Evolutionary conservation across 1,140 invertebrate species (phyloP).

Genomic region (Cyrtorhinus lividipennis): DNA sequence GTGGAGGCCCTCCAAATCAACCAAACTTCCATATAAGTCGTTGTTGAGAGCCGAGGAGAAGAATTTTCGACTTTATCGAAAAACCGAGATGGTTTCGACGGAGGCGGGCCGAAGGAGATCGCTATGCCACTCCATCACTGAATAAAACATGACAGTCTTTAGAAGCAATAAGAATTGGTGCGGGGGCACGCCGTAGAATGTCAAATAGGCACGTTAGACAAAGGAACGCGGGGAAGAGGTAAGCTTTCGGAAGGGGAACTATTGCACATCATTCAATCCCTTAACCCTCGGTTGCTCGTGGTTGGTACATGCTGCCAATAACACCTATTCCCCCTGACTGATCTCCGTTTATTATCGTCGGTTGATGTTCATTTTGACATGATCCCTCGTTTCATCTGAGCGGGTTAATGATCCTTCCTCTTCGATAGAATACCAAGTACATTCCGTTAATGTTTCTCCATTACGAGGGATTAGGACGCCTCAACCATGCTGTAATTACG

Average conservation of each 20-base stretch:
- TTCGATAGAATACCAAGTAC: too few relatives aligned
- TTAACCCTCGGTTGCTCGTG: background rate
- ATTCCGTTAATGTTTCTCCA: too few relatives aligned
- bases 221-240: background rate
- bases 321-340: background rate
- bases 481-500: too few relatives aligned
- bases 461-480: too few relatives aligned
- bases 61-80: background rate
- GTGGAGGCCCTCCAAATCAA: too few relatives aligned
- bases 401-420: too few relatives aligned
- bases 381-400: too few relatives aligned
- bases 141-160: conserved; percentile 22
- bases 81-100: background rate
- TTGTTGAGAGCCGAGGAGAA: too few relatives aligned
- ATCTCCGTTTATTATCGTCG: background rate
- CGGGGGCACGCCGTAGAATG: conserved; percentile 10
- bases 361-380: background rate
- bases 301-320: background rate
- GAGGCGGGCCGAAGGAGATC: background rate
- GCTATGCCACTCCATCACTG: conserved; percentile 6
- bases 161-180: conserved; percentile 20
- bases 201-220: conserved; percentile 19
- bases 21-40: too few relatives aligned
- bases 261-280: conserved; percentile 7
- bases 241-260: background rate